Evolutionary conservation across 2,797 vertebrate genomes (phyloP).

Genomic region (Eulemur albifrons): DNA sequence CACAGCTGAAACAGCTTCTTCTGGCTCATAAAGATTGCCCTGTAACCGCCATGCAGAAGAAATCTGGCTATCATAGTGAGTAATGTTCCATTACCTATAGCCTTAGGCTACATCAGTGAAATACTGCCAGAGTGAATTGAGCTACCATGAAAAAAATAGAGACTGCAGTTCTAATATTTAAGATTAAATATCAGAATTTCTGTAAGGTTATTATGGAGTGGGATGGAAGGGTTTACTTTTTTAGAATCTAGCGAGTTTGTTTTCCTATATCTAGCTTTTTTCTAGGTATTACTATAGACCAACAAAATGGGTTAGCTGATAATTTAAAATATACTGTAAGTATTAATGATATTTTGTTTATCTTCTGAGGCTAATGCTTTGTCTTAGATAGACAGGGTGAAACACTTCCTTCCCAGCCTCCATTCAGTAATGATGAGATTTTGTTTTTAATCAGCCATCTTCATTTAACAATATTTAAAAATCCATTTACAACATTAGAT

Average conservation of each 20-base stretch:
- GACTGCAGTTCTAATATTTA: constrained; percentile 76
- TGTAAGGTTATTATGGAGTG: constrained; percentile 69
- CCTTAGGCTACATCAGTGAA: constrained; percentile 87
- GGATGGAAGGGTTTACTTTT: constrained; percentile 23
- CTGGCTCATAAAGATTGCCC: constrained; percentile 99
- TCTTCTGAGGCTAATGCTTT: constrained; percentile 59
- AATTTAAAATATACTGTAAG: constrained; percentile 55
- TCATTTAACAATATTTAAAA: constrained; percentile 63
- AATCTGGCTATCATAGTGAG: constrained; percentile 99
- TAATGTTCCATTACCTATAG: constrained; percentile 94
- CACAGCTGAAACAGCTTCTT: constrained; percentile 99
- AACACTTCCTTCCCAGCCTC: constrained; percentile 56
- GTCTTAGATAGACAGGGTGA: constrained; percentile 40
- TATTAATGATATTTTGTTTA: constrained; percentile 52
- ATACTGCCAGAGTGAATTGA: constrained; percentile 86
- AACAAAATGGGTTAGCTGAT: constrained; percentile 46
- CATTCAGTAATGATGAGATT: constrained; percentile 64
- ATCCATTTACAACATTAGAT: constrained; percentile 62
- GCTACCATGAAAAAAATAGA: constrained; percentile 79
- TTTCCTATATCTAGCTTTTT: constrained; percentile 38
- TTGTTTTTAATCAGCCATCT: constrained; percentile 65
- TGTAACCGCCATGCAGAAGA: constrained; percentile 99
- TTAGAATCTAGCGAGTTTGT: constrained; percentile 40
- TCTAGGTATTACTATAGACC: neutral
- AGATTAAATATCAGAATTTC: constrained; percentile 74